Base-by-base conservation (phyloP, 1,140 invertebrate species). In the Agraylea sexmaculata region DNA sequence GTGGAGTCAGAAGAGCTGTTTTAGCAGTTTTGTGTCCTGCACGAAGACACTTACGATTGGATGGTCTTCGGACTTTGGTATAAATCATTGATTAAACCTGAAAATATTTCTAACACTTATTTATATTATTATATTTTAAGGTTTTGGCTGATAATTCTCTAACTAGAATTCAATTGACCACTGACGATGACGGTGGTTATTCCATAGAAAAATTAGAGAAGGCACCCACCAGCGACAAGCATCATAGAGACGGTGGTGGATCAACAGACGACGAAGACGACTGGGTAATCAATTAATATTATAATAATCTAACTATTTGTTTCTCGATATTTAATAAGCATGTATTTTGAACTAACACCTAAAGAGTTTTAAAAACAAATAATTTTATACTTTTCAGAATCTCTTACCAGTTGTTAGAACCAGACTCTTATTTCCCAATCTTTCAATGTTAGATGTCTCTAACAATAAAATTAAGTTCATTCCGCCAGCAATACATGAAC, bases 371-470 rank as follows among this genome's bases (percentile, higher is more conserved):
- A 46, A 31, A 34, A 23, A 31, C n/a, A 31, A 31, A 31, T 31
- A 13, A 31, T 31, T 31, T 31, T 42, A 42, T 43, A 32, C 33
- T 39, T 42, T 25, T 16, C 52, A 60, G 62, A 55, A 55, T 42
- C 40, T 57, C n/a, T 53, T 59, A n/a, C 57, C 54, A 19, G 52
- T 61, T 2, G 63, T 69, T n/a, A 78, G 77, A 51, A 64, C 69
- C 1, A 70, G 78, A 36, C 70, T 95, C 15, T 69, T 97, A 46
- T 96, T 94, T 65, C 93, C 94, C 0, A 87, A 86, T 55, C 71
- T 99, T 25, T 93, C 88, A 1, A 92, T 92, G 81, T 62, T 98
- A 46, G 94, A 98, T 61, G 75, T 98, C 5, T 90, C 87, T 50
- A 84, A 86, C 53, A 98, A 99, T 63, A 39, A 64, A 45, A 47